Base-by-base conservation (phyloP, 2,888 invertebrate genomes). In the Pandemis corylana region DNA sequence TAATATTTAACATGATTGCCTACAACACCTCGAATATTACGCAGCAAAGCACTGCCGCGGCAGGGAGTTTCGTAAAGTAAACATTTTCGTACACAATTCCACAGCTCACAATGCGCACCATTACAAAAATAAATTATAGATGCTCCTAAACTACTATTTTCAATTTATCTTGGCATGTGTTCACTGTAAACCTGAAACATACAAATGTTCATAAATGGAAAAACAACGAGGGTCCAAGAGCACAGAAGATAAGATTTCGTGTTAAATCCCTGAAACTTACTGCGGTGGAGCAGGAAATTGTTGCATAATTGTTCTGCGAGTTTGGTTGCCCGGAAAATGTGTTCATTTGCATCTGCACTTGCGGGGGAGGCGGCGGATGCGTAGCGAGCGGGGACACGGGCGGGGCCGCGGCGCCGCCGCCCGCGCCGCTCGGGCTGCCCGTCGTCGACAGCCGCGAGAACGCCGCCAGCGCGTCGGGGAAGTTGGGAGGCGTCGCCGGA, bases 401-500 rank as follows among this genome's bases (percentile, higher is more conserved):
- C 76, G 89, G 92, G 65, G 85, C 83, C 83, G 76, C 82, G 82
- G 78, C 85, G 77, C 88, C 85, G 2, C 81, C 84, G 77, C 88
- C 89, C 76, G 90, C 90, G 76, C 87, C 88, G 78, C 90, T 89
- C 1, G 95, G 94, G 80, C 95, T 93, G 76, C 95, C 90, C 67
- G 95, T 95, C 71, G 98, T 97, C 41, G 98, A 97, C 95, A 98
- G 95, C 87, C 98, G 97, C 12, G 98, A 97, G 89, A 98, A 97
- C 71, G 98, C 98, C 78, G 97, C 95, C 78, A 98, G 94, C 42
- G 98, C 97, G 87, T 98, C 98, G 5, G 98, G 98, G 87, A 98
- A 98, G 91, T 98, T 98, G 49, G 98, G 98, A 65, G 98, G 98
- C 66, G 98, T 98, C 68, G 98, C 98, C 70, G 98, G 98, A 75